phyloP scores from a whole-genome alignment of 2,888 invertebrate species.

The Mesochorus sp. region DNA sequence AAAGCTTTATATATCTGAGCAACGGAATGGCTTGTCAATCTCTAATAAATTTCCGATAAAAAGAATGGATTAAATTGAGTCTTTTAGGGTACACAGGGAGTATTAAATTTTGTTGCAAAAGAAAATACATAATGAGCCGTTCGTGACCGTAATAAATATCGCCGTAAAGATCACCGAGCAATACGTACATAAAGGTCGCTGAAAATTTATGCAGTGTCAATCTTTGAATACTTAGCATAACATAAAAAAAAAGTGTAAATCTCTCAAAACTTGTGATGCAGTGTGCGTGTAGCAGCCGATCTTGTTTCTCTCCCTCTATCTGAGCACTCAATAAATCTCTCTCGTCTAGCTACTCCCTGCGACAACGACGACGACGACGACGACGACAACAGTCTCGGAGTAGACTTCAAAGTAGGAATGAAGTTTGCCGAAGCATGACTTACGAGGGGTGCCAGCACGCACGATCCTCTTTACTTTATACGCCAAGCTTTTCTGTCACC shows the following conservation, averaged over 20 bases:
- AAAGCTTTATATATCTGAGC: no score
- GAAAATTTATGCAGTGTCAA: slow-evolving; percentile 56
- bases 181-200: slow-evolving; percentile 8
- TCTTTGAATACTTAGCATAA: slow-evolving; percentile 50
- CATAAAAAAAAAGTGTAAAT: slow-evolving; percentile 17
- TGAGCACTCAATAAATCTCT: slow-evolving; percentile 59
- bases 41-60: not conserved
- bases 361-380: slow-evolving; percentile 23
- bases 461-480: slow-evolving; percentile 27
- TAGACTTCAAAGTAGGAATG: slow-evolving; percentile 58
- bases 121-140: slow-evolving; percentile 22
- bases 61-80: not conserved
- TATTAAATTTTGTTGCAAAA: slow-evolving; percentile 17
- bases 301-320: slow-evolving; percentile 46
- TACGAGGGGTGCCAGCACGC: slow-evolving; percentile 55
- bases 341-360: slow-evolving; percentile 49
- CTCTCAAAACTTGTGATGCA: slow-evolving; percentile 37
- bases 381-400: slow-evolving; percentile 37
- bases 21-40: no score
- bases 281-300: slow-evolving; percentile 47
- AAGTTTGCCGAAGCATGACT: slow-evolving; percentile 64
- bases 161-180: slow-evolving; percentile 3
- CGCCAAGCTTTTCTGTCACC: slow-evolving; percentile 20
- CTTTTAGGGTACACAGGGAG: not conserved
- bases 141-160: slow-evolving; percentile 47